A percentile compares a stretch with the other conserved stretches of the same genome.
Conservation (phyloP, 1,140 invertebrate genomes). For the Onthophagus taurus region DNA sequence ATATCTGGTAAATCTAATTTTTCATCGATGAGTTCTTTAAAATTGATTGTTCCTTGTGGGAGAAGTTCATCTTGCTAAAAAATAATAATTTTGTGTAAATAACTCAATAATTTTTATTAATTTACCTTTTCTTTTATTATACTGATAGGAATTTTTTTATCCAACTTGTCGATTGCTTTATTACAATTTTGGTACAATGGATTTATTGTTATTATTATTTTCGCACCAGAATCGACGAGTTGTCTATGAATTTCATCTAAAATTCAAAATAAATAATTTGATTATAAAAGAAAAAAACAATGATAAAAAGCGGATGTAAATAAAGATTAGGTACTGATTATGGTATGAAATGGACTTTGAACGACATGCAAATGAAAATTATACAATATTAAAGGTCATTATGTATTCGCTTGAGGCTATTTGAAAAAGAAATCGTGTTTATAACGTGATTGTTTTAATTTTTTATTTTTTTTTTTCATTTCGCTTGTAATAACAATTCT, state of each 20-base stretch:
- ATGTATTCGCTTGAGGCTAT: too few species aligned
- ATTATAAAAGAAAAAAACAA: too few species aligned
- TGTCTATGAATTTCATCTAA: conserved; percentile 13
- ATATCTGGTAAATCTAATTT: conserved; percentile 35
- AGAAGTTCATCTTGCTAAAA: not conserved
- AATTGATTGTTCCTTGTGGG: conserved; percentile 41
- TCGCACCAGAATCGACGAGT: not conserved
- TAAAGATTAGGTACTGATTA: too few species aligned
- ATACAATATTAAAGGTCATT: too few species aligned
- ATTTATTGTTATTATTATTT: not conserved
- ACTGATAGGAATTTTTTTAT: not conserved
- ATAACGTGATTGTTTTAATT: too few species aligned
- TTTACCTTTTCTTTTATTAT: not conserved
- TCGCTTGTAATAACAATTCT: too few species aligned
- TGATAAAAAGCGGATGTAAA: too few species aligned
- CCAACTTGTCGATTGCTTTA: not conserved
- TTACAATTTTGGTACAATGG: not conserved
- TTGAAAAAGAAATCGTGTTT: too few species aligned
- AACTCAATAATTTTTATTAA: not conserved
- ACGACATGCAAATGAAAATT: too few species aligned
- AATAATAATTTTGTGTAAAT: not conserved
- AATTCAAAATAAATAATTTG: conserved; percentile 16
- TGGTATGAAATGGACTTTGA: too few species aligned
- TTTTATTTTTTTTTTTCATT: too few species aligned
- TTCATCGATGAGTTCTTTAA: conserved; percentile 41